Evolutionary conservation across 2,113 vertebrate genomes (phyloP).

Genomic region (Phyllopteryx taeniolatus): DNA sequence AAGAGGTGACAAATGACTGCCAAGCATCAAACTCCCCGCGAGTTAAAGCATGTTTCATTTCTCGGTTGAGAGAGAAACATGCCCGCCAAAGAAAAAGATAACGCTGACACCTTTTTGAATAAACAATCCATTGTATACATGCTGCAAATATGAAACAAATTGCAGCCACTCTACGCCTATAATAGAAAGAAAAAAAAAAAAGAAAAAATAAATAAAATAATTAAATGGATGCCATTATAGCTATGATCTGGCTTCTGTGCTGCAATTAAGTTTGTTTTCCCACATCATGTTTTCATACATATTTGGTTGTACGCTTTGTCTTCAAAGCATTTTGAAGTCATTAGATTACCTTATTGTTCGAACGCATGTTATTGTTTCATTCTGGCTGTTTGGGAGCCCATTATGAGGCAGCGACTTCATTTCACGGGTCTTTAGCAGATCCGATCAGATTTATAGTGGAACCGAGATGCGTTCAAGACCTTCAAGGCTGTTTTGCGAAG

Average conservation of each 20-base stretch:
- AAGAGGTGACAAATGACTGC: slow-evolving; percentile 9
- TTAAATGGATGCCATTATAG: not conserved
- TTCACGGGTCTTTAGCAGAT: not conserved
- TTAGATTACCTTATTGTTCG: not conserved
- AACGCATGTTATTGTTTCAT: not conserved
- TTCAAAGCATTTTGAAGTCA: not conserved
- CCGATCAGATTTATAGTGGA: not conserved
- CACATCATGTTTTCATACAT: not conserved
- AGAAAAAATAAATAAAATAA: no score
- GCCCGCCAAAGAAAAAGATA: slow-evolving; percentile 15
- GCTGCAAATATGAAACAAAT: slow-evolving; percentile 16
- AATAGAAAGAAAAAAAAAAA: not conserved
- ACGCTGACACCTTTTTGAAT: slow-evolving; percentile 25
- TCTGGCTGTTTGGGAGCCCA: not conserved
- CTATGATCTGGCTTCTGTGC: not conserved
- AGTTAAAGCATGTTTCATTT: slow-evolving; percentile 17
- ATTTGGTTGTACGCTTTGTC: not conserved
- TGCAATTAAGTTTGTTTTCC: not conserved
- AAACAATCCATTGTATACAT: slow-evolving; percentile 19
- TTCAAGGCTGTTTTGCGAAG: not conserved
- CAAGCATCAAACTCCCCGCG: slow-evolving; percentile 5
- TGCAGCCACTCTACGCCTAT: slow-evolving; percentile 1
- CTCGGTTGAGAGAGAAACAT: slow-evolving; percentile 20
- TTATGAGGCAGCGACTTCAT: slow-evolving; percentile 1
- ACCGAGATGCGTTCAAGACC: not conserved